A percentile compares a stretch with the other conserved stretches of the same genome.
phyloP scores from a whole-genome alignment of 2,797 vertebrate species.

The Gymnothorax reevesii region DNA sequence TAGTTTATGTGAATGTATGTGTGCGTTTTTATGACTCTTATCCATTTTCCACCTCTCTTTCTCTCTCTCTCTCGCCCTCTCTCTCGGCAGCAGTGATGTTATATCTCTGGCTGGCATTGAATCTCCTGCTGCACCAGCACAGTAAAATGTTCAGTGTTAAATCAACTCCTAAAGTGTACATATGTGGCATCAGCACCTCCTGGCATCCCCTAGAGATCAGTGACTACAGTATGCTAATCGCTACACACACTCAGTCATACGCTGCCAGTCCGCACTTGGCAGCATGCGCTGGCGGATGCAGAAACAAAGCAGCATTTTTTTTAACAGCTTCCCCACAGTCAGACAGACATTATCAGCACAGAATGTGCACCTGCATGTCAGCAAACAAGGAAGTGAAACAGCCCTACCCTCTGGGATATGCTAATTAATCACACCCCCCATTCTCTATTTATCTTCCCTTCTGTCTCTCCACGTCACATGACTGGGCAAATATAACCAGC shows the following conservation, averaged over 20 bases:
- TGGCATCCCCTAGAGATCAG: neutral
- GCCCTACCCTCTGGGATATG: slow-evolving; percentile 29
- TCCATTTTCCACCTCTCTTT: neutral
- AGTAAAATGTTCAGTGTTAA: too few species aligned
- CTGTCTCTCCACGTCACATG: too few species aligned
- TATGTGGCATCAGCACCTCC: neutral
- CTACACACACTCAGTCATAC: neutral
- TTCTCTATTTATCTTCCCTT: neutral
- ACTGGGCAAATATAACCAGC: neutral
- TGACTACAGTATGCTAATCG: neutral
- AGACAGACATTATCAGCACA: neutral
- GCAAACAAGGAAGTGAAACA: slow-evolving; percentile 11
- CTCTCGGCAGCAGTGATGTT: neutral
- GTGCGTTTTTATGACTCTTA: neutral
- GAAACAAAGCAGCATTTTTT: neutral
- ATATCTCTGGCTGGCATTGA: neutral
- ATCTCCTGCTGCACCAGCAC: neutral
- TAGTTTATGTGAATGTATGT: neutral
- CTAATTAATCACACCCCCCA: slow-evolving; percentile 32
- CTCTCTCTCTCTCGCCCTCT: neutral
- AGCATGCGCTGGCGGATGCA: neutral
- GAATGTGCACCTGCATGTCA: neutral
- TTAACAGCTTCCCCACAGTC: neutral
- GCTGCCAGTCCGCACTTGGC: neutral
- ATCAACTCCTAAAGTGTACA: too few species aligned